These are phyloP conservation scores for Litocranius walleri DNA, from an alignment of 2,113 vertebrate species.

Conservation along the genomic window DNA sequence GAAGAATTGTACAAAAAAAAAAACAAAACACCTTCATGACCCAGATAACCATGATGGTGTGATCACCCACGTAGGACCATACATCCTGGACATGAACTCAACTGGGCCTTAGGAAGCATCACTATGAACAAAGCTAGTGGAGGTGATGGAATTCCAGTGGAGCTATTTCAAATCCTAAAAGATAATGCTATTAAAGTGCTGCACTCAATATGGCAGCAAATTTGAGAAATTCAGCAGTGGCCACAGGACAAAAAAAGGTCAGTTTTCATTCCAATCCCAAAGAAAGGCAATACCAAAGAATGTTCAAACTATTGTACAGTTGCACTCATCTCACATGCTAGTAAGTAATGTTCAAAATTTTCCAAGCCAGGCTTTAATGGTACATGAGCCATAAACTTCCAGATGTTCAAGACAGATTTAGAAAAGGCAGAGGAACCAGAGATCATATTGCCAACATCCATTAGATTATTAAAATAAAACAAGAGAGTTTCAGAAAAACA, in stretches of 20 bases:
- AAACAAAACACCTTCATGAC: neutral
- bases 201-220: neutral
- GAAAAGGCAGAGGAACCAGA: neutral
- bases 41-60: neutral
- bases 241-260: neutral
- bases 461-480: neutral
- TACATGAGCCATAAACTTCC: rapidly evolving
- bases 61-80: neutral
- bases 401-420: neutral
- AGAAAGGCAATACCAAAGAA: neutral
- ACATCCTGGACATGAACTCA: neutral
- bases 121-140: neutral
- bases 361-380: neutral
- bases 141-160: neutral
- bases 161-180: neutral
- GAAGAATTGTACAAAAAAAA: neutral
- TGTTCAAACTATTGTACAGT: neutral
- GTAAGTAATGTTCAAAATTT: neutral
- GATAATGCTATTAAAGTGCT: neutral
- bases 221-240: neutral
- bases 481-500: neutral
- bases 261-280: neutral
- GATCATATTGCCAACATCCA: neutral
- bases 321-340: neutral
- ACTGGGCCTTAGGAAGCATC: neutral